A percentile compares a stretch with the other conserved stretches of the same genome.
Evolutionary conservation across 2,888 invertebrate species (phyloP).

Genomic region (Xestia xanthographa): DNA sequence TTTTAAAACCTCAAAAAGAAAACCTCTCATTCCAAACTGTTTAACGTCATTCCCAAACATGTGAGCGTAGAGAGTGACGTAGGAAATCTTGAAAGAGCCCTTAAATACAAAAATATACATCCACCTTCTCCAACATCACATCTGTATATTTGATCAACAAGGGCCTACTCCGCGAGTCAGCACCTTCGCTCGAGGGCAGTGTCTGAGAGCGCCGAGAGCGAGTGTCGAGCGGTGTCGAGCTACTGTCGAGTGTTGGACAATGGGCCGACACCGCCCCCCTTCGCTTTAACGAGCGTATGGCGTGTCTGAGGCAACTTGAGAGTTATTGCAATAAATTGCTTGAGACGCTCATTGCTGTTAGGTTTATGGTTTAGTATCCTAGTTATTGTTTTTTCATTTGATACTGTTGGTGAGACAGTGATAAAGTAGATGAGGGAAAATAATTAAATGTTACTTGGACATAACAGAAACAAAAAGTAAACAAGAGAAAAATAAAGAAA

Average conservation of each 20-base stretch:
- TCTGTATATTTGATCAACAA: conserved; percentile 54
- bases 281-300: conserved; percentile 59
- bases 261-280: conserved; percentile 45
- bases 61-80: not conserved
- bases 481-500: no score
- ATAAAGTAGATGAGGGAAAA: not conserved
- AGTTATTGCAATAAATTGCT: conserved; percentile 55
- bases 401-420: not conserved
- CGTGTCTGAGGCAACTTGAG: conserved; percentile 51
- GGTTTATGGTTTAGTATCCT: conserved; percentile 7
- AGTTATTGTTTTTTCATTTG: conserved; percentile 16
- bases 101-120: conserved; percentile 17
- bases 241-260: conserved; percentile 52
- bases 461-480: no score
- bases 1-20: no score
- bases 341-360: conserved; percentile 22
- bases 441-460: not conserved
- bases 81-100: not conserved
- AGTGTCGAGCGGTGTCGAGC: conserved; percentile 40
- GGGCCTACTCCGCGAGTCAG: conserved; percentile 29
- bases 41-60: not conserved
- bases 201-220: conserved; percentile 52
- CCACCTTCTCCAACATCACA: conserved; percentile 14
- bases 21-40: no score
- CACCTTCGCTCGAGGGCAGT: conserved; percentile 46